Evolutionary conservation across 2,888 invertebrate genomes (phyloP).

Genomic region (Galerucella nymphaeae): DNA sequence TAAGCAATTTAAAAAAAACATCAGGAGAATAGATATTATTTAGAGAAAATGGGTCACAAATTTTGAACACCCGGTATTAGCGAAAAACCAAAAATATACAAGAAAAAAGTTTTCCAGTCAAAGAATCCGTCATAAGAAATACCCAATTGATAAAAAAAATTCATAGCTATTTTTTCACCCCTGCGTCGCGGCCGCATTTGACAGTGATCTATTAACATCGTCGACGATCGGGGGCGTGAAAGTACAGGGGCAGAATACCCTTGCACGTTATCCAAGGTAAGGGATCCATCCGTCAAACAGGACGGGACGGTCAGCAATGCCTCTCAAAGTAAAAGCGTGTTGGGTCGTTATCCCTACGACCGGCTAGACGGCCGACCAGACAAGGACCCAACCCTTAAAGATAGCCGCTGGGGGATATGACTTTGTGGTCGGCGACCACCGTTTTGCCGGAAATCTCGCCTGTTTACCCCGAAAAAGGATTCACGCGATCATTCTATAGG

Average conservation of each 20-base stretch:
- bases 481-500: slow-evolving; percentile 51
- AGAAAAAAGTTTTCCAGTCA: too few species aligned
- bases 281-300: slow-evolving; percentile 54
- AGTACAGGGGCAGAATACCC: slow-evolving; percentile 47
- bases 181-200: slow-evolving; percentile 41
- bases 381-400: slow-evolving; percentile 46
- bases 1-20: too few species aligned
- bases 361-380: slow-evolving; percentile 61
- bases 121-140: neutral
- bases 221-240: slow-evolving; percentile 50
- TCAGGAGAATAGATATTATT: neutral
- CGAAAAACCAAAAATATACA: too few species aligned
- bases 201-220: slow-evolving; percentile 50
- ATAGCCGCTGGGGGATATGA: slow-evolving; percentile 60
- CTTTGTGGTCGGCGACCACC: slow-evolving; percentile 51
- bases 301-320: slow-evolving; percentile 45
- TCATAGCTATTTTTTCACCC: slow-evolving; percentile 17
- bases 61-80: too few species aligned
- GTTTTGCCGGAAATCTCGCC: slow-evolving; percentile 57
- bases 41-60: neutral
- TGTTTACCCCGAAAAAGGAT: slow-evolving; percentile 60
- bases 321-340: slow-evolving; percentile 46
- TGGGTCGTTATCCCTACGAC: slow-evolving; percentile 44
- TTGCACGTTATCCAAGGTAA: slow-evolving; percentile 59
- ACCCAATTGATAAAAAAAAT: neutral